Percentiles rank a stretch among this genome's conserved stretches.
Conservation (phyloP, 35 echinoderm and acorn worm species). For the Ptychodera flava region DNA sequence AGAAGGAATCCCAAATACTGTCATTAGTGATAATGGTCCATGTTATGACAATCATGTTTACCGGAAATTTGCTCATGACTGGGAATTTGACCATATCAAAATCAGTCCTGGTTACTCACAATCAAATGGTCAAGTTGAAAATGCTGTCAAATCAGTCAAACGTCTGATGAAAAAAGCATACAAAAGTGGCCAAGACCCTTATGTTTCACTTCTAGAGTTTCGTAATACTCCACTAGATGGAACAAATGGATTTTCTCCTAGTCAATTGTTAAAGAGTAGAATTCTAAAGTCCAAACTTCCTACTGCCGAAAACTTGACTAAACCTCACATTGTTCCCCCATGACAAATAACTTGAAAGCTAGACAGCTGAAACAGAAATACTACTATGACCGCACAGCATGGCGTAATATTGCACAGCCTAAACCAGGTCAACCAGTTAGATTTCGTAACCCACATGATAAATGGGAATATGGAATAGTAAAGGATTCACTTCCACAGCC, state of each 20-base stretch:
- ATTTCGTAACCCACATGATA: neutral
- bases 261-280: too few relatives aligned
- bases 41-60: conserved; percentile 32
- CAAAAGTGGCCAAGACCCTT: too few relatives aligned
- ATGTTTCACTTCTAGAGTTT: too few relatives aligned
- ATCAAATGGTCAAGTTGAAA: too few relatives aligned
- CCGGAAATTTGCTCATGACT: conserved; percentile 19
- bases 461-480: neutral
- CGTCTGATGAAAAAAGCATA: too few relatives aligned
- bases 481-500: neutral
- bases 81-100: conserved; percentile 37
- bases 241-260: too few relatives aligned
- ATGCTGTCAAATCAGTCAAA: conserved; percentile 42
- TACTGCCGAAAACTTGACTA: too few relatives aligned
- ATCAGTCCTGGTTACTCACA: conserved; percentile 12
- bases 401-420: neutral
- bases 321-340: too few relatives aligned
- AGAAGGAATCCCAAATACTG: conserved; percentile 3
- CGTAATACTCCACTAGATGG: too few relatives aligned
- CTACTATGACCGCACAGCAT: conserved; percentile 15
- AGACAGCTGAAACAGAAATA: conserved; percentile 19
- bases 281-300: too few relatives aligned
- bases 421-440: neutral
- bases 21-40: conserved; percentile 28
- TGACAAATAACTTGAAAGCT: conserved; percentile 4